A percentile compares a stretch with the other conserved stretches of the same genome.
Conservation (phyloP, 2,797 vertebrate species). For the Vipera ursinii region DNA sequence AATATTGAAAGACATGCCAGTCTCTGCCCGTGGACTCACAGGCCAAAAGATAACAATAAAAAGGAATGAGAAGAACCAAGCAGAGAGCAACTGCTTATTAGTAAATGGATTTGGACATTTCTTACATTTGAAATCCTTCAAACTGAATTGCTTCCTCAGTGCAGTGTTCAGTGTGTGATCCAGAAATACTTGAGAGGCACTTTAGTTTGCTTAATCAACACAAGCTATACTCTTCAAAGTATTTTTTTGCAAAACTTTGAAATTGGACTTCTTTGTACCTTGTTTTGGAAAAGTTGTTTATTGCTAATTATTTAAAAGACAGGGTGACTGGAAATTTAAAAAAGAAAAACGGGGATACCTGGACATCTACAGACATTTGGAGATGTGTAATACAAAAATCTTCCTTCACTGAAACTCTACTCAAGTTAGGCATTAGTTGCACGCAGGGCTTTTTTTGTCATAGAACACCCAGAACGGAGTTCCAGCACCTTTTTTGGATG, state of each 20-base stretch:
- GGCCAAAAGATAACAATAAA: neutral
- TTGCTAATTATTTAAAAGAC: conserved; percentile 55
- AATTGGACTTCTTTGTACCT: neutral
- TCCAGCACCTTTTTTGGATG: too few relatives aligned
- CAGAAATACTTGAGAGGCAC: neutral
- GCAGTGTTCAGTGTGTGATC: neutral
- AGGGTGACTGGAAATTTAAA: conserved; percentile 53
- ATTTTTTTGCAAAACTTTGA: neutral
- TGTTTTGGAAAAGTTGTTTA: conserved; percentile 32
- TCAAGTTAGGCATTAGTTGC: neutral
- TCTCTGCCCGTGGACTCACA: neutral
- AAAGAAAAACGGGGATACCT: conserved; percentile 58
- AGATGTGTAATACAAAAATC: conserved; percentile 51
- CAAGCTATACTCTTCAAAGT: neutral
- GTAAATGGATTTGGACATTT: neutral
- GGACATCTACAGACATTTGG: conserved; percentile 74
- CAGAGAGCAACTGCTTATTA: neutral
- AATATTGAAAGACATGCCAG: neutral
- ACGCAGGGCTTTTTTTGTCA: too few relatives aligned
- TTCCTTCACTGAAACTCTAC: neutral
- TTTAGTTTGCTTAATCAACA: neutral
- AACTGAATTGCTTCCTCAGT: neutral
- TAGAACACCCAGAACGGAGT: too few relatives aligned
- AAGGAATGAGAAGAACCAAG: neutral
- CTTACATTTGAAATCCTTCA: neutral